Percentiles rank a stretch among this genome's conserved stretches.
These are phyloP conservation scores for Eulemur macaco DNA, from an alignment of 2,113 vertebrate species.

Conservation along the genomic window DNA sequence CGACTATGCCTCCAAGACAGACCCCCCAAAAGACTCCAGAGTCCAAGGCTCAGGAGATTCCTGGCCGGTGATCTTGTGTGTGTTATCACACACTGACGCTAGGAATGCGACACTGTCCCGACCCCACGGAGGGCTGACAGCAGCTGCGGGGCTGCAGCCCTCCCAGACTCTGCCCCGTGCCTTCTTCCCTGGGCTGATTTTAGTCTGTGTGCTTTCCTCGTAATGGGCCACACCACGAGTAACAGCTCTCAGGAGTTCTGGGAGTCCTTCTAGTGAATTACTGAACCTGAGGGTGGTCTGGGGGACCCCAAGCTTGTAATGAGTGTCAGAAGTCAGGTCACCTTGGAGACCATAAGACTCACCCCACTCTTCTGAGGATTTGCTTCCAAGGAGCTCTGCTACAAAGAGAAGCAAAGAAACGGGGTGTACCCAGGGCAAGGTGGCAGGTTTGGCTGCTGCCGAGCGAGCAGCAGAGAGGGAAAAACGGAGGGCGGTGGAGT, in stretches of 20 bases:
- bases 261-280: not conserved
- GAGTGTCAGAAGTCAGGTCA: not conserved
- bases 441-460: not conserved
- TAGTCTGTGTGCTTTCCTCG: not conserved
- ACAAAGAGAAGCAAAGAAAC: too few species aligned
- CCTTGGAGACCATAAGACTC: too few species aligned
- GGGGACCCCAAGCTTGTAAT: not conserved
- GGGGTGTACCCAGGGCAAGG: too few species aligned
- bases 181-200: too few species aligned
- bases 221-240: not conserved
- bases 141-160: too few species aligned
- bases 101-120: not conserved
- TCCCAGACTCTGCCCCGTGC: not conserved
- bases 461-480: too few species aligned
- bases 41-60: too few species aligned
- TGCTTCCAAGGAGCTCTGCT: too few species aligned
- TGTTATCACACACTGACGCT: not conserved
- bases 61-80: not conserved
- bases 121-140: not conserved
- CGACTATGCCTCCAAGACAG: not conserved
- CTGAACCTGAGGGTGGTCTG: not conserved
- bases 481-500: too few species aligned
- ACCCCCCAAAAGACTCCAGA: too few species aligned
- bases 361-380: too few species aligned
- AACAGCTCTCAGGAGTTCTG: not conserved